These are phyloP conservation scores for Peromyscus polionotus DNA, from an alignment of 2,113 vertebrate genomes.

Conservation along the genomic window DNA sequence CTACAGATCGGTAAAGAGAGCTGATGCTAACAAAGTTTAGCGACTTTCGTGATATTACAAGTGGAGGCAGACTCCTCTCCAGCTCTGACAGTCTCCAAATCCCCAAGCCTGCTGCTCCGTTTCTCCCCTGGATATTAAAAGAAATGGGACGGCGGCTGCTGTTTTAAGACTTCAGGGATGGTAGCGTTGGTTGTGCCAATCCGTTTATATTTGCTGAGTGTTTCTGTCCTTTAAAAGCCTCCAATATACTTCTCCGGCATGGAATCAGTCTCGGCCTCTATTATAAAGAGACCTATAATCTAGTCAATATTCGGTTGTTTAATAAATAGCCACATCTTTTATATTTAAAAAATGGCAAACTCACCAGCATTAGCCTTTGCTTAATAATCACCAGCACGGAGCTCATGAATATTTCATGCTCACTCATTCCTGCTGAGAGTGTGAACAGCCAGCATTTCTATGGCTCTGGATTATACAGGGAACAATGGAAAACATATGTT, in stretches of 20 bases:
- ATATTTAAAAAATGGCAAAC: slow-evolving; percentile 45
- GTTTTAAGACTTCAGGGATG: neutral
- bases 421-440: slow-evolving; percentile 73
- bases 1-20: neutral
- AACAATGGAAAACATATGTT: slow-evolving; percentile 85
- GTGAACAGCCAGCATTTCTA: slow-evolving; percentile 66
- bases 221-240: slow-evolving; percentile 15
- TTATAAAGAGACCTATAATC: neutral
- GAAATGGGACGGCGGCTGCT: neutral
- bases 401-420: slow-evolving; percentile 83
- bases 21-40: neutral
- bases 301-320: slow-evolving; percentile 46
- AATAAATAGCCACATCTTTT: slow-evolving; percentile 68
- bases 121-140: neutral
- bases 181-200: neutral
- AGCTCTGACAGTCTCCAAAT: neutral
- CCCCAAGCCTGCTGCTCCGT: no score
- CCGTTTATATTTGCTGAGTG: neutral
- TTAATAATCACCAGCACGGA: slow-evolving; percentile 73
- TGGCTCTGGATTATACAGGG: slow-evolving; percentile 65
- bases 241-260: neutral
- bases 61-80: neutral
- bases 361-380: slow-evolving; percentile 66
- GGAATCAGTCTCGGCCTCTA: neutral
- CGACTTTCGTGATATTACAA: neutral